Conservation (phyloP, 2,888 invertebrate species). For the Drosophila greeni region DNA sequence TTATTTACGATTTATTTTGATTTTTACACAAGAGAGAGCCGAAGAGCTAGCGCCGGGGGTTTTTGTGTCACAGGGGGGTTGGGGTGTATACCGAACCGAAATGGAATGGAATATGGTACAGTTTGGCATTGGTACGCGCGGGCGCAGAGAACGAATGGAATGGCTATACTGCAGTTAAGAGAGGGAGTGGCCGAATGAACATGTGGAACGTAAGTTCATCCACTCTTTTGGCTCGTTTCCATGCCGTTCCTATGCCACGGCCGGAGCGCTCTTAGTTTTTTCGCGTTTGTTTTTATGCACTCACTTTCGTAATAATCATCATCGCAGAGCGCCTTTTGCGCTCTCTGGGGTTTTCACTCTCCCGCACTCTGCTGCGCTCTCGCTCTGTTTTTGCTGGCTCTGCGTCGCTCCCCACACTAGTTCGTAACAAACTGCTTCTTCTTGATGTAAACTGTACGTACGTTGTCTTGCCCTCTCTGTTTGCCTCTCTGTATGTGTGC, state of each 20-base stretch:
- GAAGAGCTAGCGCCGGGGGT: slow-evolving; percentile 33
- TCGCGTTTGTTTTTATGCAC: slow-evolving; percentile 50
- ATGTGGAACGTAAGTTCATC: slow-evolving; percentile 63
- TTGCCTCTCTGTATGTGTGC: slow-evolving; percentile 2
- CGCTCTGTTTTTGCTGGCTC: slow-evolving; percentile 66
- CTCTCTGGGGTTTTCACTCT: slow-evolving; percentile 8
- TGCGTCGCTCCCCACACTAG: slow-evolving; percentile 69
- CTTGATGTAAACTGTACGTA: slow-evolving; percentile 69
- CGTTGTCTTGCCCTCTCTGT: slow-evolving; percentile 8
- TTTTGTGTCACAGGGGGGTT: slow-evolving; percentile 67
- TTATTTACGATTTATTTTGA: slow-evolving; percentile 73
- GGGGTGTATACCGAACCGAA: slow-evolving; percentile 38
- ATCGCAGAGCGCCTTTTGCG: not conserved
- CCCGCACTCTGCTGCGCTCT: slow-evolving; percentile 23
- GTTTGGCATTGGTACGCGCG: slow-evolving; percentile 62
- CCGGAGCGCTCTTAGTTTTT: slow-evolving; percentile 44
- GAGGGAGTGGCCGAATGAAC: slow-evolving; percentile 45
- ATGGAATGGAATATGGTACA: slow-evolving; percentile 58
- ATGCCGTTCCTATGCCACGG: not conserved
- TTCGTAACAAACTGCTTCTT: slow-evolving; percentile 69
- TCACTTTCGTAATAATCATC: slow-evolving; percentile 62
- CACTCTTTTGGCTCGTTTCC: slow-evolving; percentile 49
- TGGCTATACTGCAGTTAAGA: slow-evolving; percentile 41
- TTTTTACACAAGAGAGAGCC: slow-evolving; percentile 39
- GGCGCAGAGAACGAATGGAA: slow-evolving; percentile 34